phyloP scores from a whole-genome alignment of 1,140 invertebrate species.

The Berghia stephanieae region DNA sequence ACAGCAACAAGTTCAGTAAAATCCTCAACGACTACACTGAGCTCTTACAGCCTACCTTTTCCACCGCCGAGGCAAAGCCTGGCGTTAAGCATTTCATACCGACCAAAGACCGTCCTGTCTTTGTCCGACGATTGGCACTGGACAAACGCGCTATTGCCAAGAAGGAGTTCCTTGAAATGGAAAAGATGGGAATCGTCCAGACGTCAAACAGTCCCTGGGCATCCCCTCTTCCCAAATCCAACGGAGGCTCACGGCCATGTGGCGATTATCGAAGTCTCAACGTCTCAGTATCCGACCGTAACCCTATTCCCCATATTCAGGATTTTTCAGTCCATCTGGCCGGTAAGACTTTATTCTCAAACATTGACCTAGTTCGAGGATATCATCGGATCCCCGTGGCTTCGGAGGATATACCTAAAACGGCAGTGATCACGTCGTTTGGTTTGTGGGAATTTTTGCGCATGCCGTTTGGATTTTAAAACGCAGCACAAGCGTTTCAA shows the following conservation, averaged over 20 bases:
- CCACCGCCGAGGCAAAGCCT: too few species aligned
- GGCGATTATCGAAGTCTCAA: conserved; percentile 7
- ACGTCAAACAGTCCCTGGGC: neutral
- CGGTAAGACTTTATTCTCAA: neutral
- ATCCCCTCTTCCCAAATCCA: neutral
- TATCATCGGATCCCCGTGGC: neutral
- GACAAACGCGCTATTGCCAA: too few species aligned
- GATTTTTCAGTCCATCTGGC: neutral
- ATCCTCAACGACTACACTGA: too few species aligned
- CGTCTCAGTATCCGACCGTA: neutral
- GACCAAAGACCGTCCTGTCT: too few species aligned
- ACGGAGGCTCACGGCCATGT: neutral
- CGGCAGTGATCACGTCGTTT: conserved; percentile 16
- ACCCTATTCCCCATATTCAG: neutral
- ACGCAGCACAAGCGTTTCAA: conserved; percentile 15
- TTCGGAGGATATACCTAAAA: neutral
- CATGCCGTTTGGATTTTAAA: conserved; percentile 14
- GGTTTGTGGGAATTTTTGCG: neutral
- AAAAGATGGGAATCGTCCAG: neutral
- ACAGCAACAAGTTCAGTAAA: too few species aligned
- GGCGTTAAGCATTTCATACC: too few species aligned
- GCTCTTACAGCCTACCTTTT: too few species aligned
- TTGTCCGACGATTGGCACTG: too few species aligned
- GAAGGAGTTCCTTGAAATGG: too few species aligned
- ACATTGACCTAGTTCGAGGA: conserved; percentile 9